Conservation (phyloP, 2,113 vertebrate species). For the Felis chaus region DNA sequence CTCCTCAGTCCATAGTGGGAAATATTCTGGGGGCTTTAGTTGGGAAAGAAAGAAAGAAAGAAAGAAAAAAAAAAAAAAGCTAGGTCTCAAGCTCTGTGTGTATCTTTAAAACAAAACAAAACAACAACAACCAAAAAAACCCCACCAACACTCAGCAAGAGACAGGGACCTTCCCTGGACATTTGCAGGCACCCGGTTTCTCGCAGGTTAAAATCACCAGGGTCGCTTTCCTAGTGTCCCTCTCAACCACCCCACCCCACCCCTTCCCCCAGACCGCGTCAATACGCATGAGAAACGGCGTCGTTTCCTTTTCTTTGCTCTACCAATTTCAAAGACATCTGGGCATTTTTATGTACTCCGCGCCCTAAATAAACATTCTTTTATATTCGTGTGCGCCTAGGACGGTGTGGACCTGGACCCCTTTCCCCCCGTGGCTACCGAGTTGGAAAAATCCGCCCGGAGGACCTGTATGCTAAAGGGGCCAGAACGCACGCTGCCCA, state of each 20-base stretch:
- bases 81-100: neutral
- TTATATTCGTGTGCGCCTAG: neutral
- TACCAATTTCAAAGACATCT: neutral
- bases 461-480: neutral
- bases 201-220: neutral
- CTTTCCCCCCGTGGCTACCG: neutral
- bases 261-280: neutral
- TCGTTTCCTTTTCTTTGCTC: neutral
- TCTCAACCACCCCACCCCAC: neutral
- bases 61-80: neutral
- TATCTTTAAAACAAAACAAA: neutral
- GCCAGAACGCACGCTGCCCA: neutral
- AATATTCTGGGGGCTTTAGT: neutral
- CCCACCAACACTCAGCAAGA: neutral
- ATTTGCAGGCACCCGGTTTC: neutral
- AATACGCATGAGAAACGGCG: neutral
- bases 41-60: neutral
- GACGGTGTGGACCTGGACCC: neutral
- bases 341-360: neutral
- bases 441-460: neutral
- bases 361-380: neutral
- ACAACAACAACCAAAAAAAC: neutral
- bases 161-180: neutral
- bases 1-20: neutral
- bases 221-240: neutral